Evolutionary conservation across 2,113 vertebrate genomes (phyloP).

Genomic region (Martes martes): DNA sequence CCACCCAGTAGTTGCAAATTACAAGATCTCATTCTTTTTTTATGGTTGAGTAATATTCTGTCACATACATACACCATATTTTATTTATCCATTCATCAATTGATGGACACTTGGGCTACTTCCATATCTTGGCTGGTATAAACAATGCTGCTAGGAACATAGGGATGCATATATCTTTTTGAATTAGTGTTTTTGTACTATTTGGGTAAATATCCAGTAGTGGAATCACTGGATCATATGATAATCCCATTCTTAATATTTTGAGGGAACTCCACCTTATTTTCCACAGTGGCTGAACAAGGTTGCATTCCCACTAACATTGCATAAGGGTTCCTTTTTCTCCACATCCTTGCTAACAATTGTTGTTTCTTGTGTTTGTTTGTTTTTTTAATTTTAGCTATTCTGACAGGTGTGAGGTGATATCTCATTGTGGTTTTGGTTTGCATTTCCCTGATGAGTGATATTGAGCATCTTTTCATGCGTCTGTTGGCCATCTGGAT

Average conservation of each 20-base stretch:
- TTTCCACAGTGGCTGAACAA: background rate
- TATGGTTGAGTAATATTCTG: background rate
- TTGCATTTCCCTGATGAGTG: background rate
- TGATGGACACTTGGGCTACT: background rate
- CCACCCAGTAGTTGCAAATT: background rate
- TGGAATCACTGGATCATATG: background rate
- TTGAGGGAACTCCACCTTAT: background rate
- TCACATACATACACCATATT: background rate
- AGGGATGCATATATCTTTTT: background rate
- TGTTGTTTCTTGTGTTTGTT: background rate
- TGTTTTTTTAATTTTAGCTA: background rate
- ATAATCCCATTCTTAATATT: background rate
- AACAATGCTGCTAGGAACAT: background rate
- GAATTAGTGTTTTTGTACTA: background rate
- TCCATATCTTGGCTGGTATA: background rate
- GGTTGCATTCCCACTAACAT: background rate
- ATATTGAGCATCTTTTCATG: background rate
- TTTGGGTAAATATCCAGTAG: background rate
- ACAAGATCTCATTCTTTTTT: background rate
- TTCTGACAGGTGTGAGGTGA: background rate
- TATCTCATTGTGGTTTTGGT: background rate
- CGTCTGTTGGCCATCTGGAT: background rate
- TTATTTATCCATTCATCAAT: background rate
- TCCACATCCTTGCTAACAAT: background rate
- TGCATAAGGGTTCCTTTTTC: background rate